A percentile compares a stretch with the other conserved stretches of the same genome.
These are phyloP conservation scores for Alethe diademata DNA, from an alignment of 2,113 vertebrate species.

Conservation along the genomic window DNA sequence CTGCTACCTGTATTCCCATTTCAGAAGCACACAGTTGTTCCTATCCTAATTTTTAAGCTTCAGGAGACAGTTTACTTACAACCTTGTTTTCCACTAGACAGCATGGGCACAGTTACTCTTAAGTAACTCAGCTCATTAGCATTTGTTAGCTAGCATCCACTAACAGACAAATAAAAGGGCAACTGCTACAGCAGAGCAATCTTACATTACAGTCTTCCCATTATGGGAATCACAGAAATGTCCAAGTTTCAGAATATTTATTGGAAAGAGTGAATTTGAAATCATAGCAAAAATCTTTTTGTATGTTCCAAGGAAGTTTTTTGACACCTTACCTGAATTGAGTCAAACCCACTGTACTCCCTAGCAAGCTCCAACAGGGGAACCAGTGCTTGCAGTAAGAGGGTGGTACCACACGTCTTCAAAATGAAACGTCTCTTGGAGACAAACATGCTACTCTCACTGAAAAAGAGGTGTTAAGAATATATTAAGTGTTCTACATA, in stretches of 20 bases:
- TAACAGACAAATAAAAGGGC: background rate
- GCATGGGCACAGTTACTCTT: background rate
- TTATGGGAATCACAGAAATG: background rate
- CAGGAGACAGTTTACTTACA: background rate
- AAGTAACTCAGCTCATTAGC: background rate
- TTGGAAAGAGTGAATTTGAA: background rate
- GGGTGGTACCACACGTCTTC: constrained; percentile 99
- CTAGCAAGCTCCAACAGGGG: constrained; percentile 97
- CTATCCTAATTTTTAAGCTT: background rate
- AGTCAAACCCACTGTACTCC: constrained; percentile 96
- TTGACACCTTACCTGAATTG: constrained; percentile 85
- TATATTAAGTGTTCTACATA: background rate
- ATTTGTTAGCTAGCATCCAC: background rate
- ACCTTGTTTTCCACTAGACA: background rate
- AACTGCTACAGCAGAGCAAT: background rate
- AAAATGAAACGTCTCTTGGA: constrained; percentile 99
- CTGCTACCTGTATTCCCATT: background rate
- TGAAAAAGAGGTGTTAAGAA: constrained; percentile 53
- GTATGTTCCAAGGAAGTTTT: background rate
- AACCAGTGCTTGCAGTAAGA: constrained; percentile 99
- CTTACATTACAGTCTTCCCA: background rate
- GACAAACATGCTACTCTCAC: constrained; percentile 99
- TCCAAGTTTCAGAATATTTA: background rate
- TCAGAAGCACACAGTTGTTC: background rate
- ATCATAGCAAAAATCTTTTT: background rate